Evolutionary conservation across 2,113 vertebrate species (phyloP), one percentile per base, ranked within the genome.

Genomic region (Pao palembangensis): DNA sequence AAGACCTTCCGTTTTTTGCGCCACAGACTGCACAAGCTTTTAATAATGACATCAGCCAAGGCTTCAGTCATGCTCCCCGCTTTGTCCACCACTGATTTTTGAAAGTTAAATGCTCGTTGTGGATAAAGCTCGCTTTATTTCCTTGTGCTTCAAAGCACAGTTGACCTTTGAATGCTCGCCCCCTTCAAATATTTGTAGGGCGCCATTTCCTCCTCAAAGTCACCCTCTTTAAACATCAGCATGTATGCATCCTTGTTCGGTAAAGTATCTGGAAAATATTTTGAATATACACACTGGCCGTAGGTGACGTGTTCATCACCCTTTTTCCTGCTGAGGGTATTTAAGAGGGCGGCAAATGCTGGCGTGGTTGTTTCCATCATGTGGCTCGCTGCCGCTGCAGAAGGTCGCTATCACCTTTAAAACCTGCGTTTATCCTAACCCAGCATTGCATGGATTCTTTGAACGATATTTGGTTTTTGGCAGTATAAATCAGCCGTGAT

Each of bases 251-350:
- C 65, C 82, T 83, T 83, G 74, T 83, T 73, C 65, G 53, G 55
- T 46, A 61, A 16, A 74, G 76, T 60, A 66, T 58, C 60, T 58
- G 71, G 59, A 81, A 88, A 86, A 86, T 89, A 88, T 89, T 89
- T 86, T 62, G 56, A 83, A 70, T 76, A 67, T 76, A 79, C 75
- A 73, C 79, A 66, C 55, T 17, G 13, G 15, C 70, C 55, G 81
- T 55, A 76, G 75, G 43, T 12, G 12, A 56, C 41, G 70, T 60
- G 67, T 83, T 79, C 80, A 79, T 73, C n/a, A n/a, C n/a, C n/a
- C n/a, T 31, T 31, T 31, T 31, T 31, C 28, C 28, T 31, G 28
- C 8, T 6, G 28, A 31, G 28, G 28, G 28, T 31, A 31, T 31
- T 23, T 23, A 23, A 3, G 21, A 23, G 21, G 21, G 21, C 3